Evolutionary conservation across 1,140 invertebrate species (phyloP).

Genomic region (Neuroterus valhalla): DNA sequence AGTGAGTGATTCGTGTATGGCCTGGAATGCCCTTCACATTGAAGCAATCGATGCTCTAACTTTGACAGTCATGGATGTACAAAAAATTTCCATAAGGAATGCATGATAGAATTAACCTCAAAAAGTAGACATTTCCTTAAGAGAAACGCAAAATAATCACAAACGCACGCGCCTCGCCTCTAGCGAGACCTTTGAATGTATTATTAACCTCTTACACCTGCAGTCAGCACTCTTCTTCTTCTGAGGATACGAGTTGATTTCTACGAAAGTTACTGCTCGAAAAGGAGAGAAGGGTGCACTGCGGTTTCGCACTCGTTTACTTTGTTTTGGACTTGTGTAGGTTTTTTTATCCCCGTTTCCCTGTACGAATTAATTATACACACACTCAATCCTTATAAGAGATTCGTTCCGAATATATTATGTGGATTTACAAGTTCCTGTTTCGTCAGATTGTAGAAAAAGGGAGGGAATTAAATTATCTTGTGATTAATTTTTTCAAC

Average conservation of each 20-base stretch:
- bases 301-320: conserved; percentile 11
- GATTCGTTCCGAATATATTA: too few species aligned
- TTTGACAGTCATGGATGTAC: too few species aligned
- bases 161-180: conserved; percentile 11
- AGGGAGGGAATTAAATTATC: too few species aligned
- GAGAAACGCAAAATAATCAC: conserved; percentile 22
- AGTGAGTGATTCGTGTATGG: too few species aligned
- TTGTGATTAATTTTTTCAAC: too few species aligned
- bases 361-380: conserved; percentile 14
- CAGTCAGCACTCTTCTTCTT: conserved; percentile 18
- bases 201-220: conserved; percentile 30
- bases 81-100: too few species aligned
- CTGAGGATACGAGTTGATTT: conserved; percentile 7
- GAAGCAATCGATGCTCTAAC: too few species aligned
- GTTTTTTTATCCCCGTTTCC: not conserved
- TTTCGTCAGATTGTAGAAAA: too few species aligned
- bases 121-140: conserved; percentile 6
- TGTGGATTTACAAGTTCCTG: too few species aligned
- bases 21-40: too few species aligned
- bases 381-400: not conserved
- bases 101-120: too few species aligned
- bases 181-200: conserved; percentile 22
- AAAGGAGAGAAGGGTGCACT: conserved; percentile 13
- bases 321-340: conserved; percentile 14
- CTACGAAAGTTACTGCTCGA: conserved; percentile 23